Evolutionary conservation across 53 echinoderm and acorn worm species (phyloP), one percentile per base, ranked within the genome.

Genomic region (Apostichopus leukothele): DNA sequence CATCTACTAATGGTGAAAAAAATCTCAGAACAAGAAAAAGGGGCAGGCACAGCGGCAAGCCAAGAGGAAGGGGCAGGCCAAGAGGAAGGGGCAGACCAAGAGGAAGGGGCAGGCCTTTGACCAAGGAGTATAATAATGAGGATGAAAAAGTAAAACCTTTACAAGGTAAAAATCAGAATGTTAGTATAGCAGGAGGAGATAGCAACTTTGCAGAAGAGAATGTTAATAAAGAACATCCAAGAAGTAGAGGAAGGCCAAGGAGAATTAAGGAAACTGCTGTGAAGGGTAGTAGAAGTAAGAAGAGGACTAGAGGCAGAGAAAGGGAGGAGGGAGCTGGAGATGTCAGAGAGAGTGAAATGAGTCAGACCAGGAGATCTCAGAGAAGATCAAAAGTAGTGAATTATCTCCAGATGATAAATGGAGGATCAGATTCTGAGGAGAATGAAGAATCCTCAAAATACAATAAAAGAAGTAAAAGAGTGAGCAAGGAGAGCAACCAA

Each of bases 41-140:
- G 39, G 39, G 39, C 39, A 39, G 39, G 39, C 39, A 39, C 39
- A 39, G 39, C 39, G 39, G 39, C 39, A 39, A 39, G 39, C 39
- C 39, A 39, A 39, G 39, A 39, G 39, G 39, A 39, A 39, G 39
- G 51, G 52, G 10, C 7, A 14, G 79, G 14, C 14, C 79, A 51
- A 79, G 20, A 71, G 18, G 18, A 18, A 71, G 51, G 53, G 79
- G 79, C 39, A 79, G 79, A 5, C 79, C 79, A 14, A 79, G 79
- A 39, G 39, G 39, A 39, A 39, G 39, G 39, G 39, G 39, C 39
- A 39, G 14, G 39, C 39, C 39, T 39, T 39, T 39, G 39, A 39
- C 39, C 39, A 39, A 39, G 39, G 3, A 39, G 39, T 3, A 39
- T 39, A 39, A 39, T 39, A 39, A 39, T 39, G 39, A 39, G 39